Base-by-base conservation (phyloP, 2,113 vertebrate species). In the Clarias macrocephalus region DNA sequence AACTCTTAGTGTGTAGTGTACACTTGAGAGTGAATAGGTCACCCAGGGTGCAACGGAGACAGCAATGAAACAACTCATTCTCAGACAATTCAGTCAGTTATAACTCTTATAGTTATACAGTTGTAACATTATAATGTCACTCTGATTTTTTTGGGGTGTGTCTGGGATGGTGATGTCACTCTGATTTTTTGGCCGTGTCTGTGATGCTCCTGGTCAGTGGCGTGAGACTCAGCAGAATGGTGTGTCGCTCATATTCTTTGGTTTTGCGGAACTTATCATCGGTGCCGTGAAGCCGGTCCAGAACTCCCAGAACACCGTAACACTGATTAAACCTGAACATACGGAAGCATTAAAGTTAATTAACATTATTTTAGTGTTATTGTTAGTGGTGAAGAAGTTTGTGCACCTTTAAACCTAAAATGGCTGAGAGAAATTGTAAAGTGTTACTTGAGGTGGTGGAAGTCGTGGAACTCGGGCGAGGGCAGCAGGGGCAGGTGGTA, bases 401-500 rank as follows among this genome's bases (percentile, higher is more conserved):
- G 33, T 73, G 30, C 18, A 42, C 33, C 33, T 21, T 52, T 56
- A 56, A 56, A 30, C 7, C 0, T 23, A 59, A 30, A 56, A 57
- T 18, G 11, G 0, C 0, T 16, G 28, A 57, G 76, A 59, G 0
- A 11, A 7, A 13, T 28, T 8, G 5, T 28, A 19, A 16, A 28
- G 5, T 82, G 96, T 73, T 94, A 99, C 98, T 94, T 97, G 93
- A 98, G 96, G 91, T 99, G 98, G 92, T 99, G 98, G 92, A 96
- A 99, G 94, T 99, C 97, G 0, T 99, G 98, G 93, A 97, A 99
- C 91, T 99, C 97, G 0, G 98, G 96, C 0, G 97, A 99, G 0
- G 98, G 98, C 86, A 99, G 95, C 86, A 99, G 94, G 77, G 98
- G 98, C 33, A 99, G 95, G 93, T 99, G 98, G 92, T 99, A 99